Percentiles rank a stretch among this genome's conserved stretches.
Conservation (phyloP, 2,888 invertebrate species). For the Andrena trimmerana region DNA sequence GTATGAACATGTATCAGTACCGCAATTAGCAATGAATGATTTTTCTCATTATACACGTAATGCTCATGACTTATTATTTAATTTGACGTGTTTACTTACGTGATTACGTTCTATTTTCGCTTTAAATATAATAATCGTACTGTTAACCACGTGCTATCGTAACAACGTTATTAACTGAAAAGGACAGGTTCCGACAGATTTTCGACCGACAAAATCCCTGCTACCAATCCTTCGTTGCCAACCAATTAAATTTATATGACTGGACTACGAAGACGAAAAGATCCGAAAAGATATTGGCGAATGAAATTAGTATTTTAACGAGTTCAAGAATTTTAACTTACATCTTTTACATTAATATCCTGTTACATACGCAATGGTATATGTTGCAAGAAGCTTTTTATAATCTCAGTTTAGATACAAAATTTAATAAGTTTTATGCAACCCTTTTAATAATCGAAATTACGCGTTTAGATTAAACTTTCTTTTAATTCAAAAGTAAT, state of each 20-base stretch:
- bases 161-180: conserved; percentile 78
- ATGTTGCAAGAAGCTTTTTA: neutral
- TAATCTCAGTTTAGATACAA: neutral
- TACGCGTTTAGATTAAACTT: neutral
- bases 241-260: conserved; percentile 26
- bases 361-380: neutral
- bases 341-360: neutral
- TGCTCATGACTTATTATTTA: neutral
- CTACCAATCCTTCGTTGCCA: conserved; percentile 24
- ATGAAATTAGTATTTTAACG: neutral
- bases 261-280: neutral
- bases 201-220: conserved; percentile 53
- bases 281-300: neutral
- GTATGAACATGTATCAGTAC: neutral
- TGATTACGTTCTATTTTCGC: conserved; percentile 75
- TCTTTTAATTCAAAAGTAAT: neutral
- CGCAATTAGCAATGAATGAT: neutral
- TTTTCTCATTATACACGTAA: conserved; percentile 3
- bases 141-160: conserved; percentile 81
- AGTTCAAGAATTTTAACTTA: neutral
- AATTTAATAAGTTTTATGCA: neutral
- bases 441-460: neutral
- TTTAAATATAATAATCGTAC: conserved; percentile 77
- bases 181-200: conserved; percentile 65
- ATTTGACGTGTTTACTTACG: conserved; percentile 69